Evolutionary conservation across 2,797 vertebrate genomes (phyloP).

Genomic region (Rhinella marina): DNA sequence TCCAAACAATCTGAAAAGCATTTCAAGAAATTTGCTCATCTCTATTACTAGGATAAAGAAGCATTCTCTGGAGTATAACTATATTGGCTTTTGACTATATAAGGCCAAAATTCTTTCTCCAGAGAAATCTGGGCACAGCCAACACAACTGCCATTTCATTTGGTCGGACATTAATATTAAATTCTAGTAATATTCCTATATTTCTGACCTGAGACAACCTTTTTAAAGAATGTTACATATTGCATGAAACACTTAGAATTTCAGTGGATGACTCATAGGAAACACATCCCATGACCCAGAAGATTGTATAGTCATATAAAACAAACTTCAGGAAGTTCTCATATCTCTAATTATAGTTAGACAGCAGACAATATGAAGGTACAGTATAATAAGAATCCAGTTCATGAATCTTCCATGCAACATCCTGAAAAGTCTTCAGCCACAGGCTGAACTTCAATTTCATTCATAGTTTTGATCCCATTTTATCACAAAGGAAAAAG

Average conservation of each 20-base stretch:
- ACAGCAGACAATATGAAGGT: not conserved
- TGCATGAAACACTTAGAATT: not conserved
- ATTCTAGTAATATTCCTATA: too few relatives aligned
- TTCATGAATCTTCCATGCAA: slow-evolving; percentile 3
- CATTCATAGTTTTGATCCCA: not conserved
- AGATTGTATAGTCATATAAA: not conserved
- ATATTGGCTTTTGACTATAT: too few relatives aligned
- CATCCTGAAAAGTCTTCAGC: slow-evolving; percentile 22
- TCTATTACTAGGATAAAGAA: too few relatives aligned
- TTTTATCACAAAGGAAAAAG: slow-evolving; percentile 29
- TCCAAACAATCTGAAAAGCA: too few relatives aligned
- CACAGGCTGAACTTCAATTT: slow-evolving; percentile 3
- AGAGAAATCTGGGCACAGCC: too few relatives aligned
- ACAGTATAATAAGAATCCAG: slow-evolving; percentile 10
- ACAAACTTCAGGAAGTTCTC: slow-evolving; percentile 26
- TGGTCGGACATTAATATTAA: too few relatives aligned
- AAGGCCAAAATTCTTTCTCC: too few relatives aligned
- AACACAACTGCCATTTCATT: too few relatives aligned
- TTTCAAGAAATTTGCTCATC: too few relatives aligned
- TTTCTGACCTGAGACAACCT: too few relatives aligned
- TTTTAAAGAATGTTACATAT: not conserved
- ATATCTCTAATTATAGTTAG: slow-evolving; percentile 20
- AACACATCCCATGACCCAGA: not conserved
- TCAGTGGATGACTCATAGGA: not conserved
- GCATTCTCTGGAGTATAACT: too few relatives aligned